These are phyloP conservation scores for Sesamia inferens DNA, from an alignment of 2,888 invertebrate genomes.

Conservation along the genomic window DNA sequence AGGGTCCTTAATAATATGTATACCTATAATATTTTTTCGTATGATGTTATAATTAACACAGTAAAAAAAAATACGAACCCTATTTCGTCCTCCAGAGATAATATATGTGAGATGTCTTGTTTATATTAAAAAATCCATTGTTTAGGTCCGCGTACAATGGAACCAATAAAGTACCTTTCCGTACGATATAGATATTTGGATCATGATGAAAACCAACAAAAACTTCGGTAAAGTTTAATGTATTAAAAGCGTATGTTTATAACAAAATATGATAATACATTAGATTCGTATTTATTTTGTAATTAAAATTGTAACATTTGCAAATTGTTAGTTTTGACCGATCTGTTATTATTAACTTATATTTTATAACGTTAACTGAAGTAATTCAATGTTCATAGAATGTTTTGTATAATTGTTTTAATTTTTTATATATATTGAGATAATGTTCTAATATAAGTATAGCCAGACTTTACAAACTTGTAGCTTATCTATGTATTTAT, in stretches of 20 bases:
- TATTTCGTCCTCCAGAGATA: too few species aligned
- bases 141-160: conserved; percentile 2
- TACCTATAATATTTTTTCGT: too few species aligned
- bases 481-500: conserved; percentile 10
- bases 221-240: conserved; percentile 60
- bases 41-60: neutral
- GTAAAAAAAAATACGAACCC: neutral
- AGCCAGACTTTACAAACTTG: neutral
- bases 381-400: neutral
- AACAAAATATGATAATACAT: conserved; percentile 21
- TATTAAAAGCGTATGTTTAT: conserved; percentile 60
- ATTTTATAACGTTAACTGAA: too few species aligned
- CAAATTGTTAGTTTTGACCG: conserved; percentile 8
- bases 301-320: conserved; percentile 41
- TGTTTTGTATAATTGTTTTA: neutral
- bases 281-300: conserved; percentile 18
- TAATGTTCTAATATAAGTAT: neutral
- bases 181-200: conserved; percentile 72
- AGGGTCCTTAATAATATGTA: too few species aligned
- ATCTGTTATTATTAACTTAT: neutral
- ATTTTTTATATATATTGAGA: too few species aligned
- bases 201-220: conserved; percentile 71
- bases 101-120: neutral
- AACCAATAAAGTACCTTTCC: conserved; percentile 28
- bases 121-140: conserved; percentile 1